Base-by-base conservation (phyloP, 2,888 invertebrate species). In the Morpho achilles region DNA sequence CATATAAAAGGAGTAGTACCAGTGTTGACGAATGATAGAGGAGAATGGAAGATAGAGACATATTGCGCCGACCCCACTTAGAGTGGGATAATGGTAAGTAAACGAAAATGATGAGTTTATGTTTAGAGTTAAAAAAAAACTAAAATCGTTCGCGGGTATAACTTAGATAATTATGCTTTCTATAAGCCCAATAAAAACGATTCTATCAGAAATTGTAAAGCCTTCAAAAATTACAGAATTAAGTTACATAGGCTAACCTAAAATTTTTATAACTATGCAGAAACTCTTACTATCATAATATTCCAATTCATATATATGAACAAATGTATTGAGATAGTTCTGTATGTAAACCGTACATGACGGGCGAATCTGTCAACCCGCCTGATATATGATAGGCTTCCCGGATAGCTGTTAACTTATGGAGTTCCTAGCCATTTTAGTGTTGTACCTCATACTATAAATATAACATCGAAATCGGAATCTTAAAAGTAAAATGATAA, bases 311-410 rank as follows among this genome's bases (percentile, higher is more conserved):
- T 48, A 58, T 53, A 58, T 62, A 57, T 48, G 53, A 62, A 61
- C 56, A 54, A 51, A 61, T 49, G 54, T 56, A 47, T 50, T 58
- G 48, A 53, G 49, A 52, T 53, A 60, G 55, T 56, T 54, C 58
- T 67, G 62, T 59, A 81, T 81, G 83, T 78, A 82, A 79, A 82
- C 73, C 77, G 71, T 76, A 79, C 80, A 82, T 77, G 85, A 82
- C 79, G 71, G 70, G 75, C 71, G 75, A 79, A 83, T 85, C 82
- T 82, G 84, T 84, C 86, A 72, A 80, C 77, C 74, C 72, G 75
- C 68, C 69, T 88, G 85, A 87, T 85, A 80, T 85, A 87, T 86
- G 87, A 86, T 82, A 76, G 78, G 80, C 79, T 80, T 76, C 73
- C 70, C 67, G 67, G 71, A 76, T 76, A 80, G 80, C 82, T 83